phyloP scores from a whole-genome alignment of 1,140 invertebrate genomes.

The Vanessa atalanta region DNA sequence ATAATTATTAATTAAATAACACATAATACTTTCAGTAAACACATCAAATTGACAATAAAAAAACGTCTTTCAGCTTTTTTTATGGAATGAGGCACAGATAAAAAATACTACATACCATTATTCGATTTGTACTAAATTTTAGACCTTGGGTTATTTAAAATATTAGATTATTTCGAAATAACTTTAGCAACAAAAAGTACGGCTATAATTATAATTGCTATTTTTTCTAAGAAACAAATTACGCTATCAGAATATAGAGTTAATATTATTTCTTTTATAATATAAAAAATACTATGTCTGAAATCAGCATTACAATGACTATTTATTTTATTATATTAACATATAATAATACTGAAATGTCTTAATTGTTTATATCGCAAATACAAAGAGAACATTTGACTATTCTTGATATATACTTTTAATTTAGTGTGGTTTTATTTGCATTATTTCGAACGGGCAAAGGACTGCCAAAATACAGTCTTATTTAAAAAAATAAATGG shows the following conservation, averaged over 20 bases:
- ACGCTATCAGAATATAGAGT: constrained; percentile 6
- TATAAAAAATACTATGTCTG: not conserved
- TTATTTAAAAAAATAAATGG: too few species aligned
- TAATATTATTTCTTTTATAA: constrained; percentile 7
- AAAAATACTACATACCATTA: not conserved
- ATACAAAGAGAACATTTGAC: not conserved
- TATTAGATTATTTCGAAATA: too few species aligned
- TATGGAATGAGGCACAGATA: not conserved
- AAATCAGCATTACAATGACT: not conserved
- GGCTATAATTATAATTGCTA: not conserved
- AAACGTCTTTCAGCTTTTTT: too few species aligned
- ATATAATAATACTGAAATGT: constrained; percentile 27
- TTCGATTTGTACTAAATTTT: constrained; percentile 4
- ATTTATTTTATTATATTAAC: not conserved
- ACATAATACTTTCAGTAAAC: too few species aligned
- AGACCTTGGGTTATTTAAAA: not conserved
- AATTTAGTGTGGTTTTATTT: too few species aligned
- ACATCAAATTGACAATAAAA: too few species aligned
- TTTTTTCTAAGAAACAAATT: constrained; percentile 10
- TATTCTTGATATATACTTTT: not conserved
- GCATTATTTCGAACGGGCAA: too few species aligned
- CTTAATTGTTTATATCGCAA: constrained; percentile 3
- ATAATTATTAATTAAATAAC: too few species aligned
- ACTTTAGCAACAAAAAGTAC: too few species aligned
- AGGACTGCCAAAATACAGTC: too few species aligned